Conservation (phyloP, 1,140 invertebrate species). For the Arctopsyche grandis region DNA sequence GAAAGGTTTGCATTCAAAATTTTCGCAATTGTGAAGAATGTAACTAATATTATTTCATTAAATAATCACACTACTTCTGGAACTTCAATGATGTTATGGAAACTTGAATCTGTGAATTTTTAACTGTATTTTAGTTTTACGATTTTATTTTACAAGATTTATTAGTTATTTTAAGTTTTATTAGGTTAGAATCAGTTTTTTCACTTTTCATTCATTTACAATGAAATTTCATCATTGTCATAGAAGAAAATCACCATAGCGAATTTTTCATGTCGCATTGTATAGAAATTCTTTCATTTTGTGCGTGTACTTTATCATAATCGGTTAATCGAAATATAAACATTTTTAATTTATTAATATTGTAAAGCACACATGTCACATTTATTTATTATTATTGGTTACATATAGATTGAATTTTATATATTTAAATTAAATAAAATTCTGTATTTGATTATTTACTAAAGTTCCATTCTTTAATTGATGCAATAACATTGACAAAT, state of each 20-base stretch:
- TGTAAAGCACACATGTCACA: not conserved
- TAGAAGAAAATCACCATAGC: slow-evolving; percentile 1
- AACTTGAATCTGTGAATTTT: slow-evolving; percentile 43
- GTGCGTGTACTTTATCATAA: not conserved
- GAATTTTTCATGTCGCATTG: slow-evolving; percentile 11
- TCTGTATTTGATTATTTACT: no score
- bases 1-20: no score
- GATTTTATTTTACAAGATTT: slow-evolving; percentile 49
- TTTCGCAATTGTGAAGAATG: no score
- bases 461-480: no score
- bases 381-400: not conserved
- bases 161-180: slow-evolving; percentile 45
- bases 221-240: slow-evolving; percentile 27
- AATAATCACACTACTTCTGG: no score
- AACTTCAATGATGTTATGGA: not conserved
- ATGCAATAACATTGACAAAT: no score
- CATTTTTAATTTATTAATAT: slow-evolving; percentile 7
- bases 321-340: not conserved
- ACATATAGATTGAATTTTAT: not conserved
- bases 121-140: slow-evolving; percentile 50
- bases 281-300: slow-evolving; percentile 29
- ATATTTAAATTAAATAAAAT: not conserved
- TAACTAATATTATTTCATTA: no score
- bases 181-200: slow-evolving; percentile 49
- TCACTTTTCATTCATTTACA: slow-evolving; percentile 40